Evolutionary conservation across 2,113 vertebrate genomes (phyloP).

Genomic region (Rhadina sibilatrix): DNA sequence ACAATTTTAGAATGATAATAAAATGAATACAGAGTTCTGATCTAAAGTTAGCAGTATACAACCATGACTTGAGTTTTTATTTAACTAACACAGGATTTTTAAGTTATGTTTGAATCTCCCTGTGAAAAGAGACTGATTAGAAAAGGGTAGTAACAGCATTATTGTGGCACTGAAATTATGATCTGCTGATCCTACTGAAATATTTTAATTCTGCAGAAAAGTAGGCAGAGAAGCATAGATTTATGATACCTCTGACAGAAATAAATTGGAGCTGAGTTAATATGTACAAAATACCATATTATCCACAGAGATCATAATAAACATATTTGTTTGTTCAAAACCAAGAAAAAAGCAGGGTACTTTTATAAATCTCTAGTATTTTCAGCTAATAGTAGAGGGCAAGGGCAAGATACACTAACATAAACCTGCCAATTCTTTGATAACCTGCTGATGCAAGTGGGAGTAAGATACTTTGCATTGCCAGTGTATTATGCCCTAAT

Average conservation of each 20-base stretch:
- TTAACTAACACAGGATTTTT: neutral
- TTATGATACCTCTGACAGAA: neutral
- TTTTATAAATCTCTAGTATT: neutral
- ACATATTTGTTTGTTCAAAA: neutral
- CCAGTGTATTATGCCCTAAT: neutral
- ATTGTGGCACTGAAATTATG: neutral
- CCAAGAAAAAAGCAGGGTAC: neutral
- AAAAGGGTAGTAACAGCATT: neutral
- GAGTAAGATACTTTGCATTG: neutral
- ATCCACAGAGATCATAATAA: neutral
- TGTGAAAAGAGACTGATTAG: neutral
- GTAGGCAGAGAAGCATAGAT: neutral
- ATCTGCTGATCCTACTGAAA: neutral
- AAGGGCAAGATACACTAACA: neutral
- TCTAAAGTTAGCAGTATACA: neutral
- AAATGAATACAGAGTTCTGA: neutral
- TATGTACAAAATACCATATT: neutral
- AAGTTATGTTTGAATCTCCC: neutral
- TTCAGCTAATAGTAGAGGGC: neutral
- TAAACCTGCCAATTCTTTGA: neutral
- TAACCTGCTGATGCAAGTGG: neutral
- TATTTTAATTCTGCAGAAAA: conserved; percentile 3
- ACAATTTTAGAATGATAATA: neutral
- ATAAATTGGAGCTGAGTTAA: conserved; percentile 8
- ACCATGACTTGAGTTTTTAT: neutral